Evolutionary conservation across 2,888 invertebrate genomes (phyloP).

Genomic region (Caenorhabditis panamensis): DNA sequence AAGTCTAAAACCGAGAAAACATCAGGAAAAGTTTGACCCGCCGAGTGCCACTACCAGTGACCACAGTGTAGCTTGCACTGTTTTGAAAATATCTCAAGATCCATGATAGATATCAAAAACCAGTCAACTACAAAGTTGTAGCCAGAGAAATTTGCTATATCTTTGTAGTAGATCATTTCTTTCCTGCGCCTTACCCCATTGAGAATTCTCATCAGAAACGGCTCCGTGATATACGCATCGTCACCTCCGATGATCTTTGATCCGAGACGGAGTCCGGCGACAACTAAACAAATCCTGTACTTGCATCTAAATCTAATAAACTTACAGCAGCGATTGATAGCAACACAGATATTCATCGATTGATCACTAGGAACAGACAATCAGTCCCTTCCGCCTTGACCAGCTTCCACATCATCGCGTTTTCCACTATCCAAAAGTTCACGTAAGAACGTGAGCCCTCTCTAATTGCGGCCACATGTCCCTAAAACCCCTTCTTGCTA

Average conservation of each 20-base stretch:
- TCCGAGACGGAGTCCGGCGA: constrained; percentile 10
- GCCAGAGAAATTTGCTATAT: neutral
- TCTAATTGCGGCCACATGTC: constrained; percentile 1
- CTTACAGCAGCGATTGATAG: constrained; percentile 35
- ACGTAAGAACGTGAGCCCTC: neutral
- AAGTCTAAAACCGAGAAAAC: no score
- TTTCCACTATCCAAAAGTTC: neutral
- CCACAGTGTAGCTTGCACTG: no score
- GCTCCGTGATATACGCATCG: constrained; percentile 4
- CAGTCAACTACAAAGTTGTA: neutral
- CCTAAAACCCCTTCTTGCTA: no score
- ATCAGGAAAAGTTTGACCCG: no score
- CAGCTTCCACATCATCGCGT: no score
- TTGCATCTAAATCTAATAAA: no score
- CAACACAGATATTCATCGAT: constrained; percentile 35
- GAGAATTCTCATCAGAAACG: constrained; percentile 12
- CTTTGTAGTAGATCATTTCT: neutral
- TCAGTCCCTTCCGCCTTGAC: neutral
- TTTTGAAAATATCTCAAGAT: neutral
- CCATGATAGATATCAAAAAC: neutral
- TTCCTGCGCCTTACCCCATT: neutral
- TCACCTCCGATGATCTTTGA: neutral
- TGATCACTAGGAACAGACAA: neutral
- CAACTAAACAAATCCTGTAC: constrained; percentile 12
- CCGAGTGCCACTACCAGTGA: no score